Evolutionary conservation across 1,140 invertebrate species (phyloP), one percentile per base, ranked within the genome.

Genomic region (Nylanderia fulva): DNA sequence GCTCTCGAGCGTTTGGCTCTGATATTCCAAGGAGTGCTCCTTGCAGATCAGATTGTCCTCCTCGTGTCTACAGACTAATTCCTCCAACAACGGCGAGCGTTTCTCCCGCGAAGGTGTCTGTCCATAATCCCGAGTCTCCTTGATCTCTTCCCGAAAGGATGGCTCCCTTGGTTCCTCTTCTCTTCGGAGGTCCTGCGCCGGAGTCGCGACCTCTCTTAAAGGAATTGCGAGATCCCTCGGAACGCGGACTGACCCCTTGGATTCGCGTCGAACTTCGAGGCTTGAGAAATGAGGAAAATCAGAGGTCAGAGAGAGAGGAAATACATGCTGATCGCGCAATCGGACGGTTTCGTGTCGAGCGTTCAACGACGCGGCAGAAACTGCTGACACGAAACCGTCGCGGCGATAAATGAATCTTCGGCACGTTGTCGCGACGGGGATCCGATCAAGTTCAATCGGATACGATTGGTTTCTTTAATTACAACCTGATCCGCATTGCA

Each of bases 1-100:
- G 6, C 88, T 93, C 29, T 92, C 92, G n/a, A 93, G 66, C 0
- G 91, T 92, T 36, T 93, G 92, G 3, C 84, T 88, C 60, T 93
- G 93, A 33, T 93, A 93, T 29, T 92, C 88, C 0, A 93, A 42
- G 0, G 92, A 91, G 56, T 92, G 92, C 60, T 93, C 85, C 63
- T 92, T 92, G 21, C 90, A 86, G 48, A 92, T 91, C 45, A 90
- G 61, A 24, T n/a, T 88, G 48, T 92, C 90, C 24, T 92, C 89
- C 2, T 90, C 86, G n/a, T 21, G 13, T 15, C n/a, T 79, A 1
- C 58, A 9, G 45, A 69, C 24, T 3, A 27, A 13, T n/a, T 86
- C 85, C 18, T 85, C 87, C 79, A 75, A 56, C 54, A 72, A 63
- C 13, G 76, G 83, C 36, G 77, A 82, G n/a, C 18, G 69, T 29